Percentiles rank a stretch among this genome's conserved stretches.
phyloP scores from a whole-genome alignment of 2,113 vertebrate species.

The Theristicus caerulescens region DNA sequence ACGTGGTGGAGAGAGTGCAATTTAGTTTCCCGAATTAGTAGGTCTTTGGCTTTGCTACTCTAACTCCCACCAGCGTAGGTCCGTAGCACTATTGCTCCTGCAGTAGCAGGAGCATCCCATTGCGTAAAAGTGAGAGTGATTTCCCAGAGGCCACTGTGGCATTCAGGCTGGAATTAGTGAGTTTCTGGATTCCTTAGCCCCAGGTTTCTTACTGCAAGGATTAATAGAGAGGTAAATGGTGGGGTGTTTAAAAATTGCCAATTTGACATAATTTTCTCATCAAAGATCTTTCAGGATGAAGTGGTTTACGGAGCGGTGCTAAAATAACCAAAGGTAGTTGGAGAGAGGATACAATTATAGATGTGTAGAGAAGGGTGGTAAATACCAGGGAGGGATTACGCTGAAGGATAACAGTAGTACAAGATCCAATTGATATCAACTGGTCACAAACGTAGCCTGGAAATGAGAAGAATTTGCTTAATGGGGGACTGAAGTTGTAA shows the following conservation, averaged over 20 bases:
- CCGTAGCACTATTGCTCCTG: fast-evolving
- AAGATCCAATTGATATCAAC: background rate
- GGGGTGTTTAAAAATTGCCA: background rate
- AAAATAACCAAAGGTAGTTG: background rate
- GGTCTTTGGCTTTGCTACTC: background rate
- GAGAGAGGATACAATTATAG: background rate
- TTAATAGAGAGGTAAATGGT: background rate
- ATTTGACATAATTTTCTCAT: background rate
- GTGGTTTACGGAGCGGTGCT: background rate
- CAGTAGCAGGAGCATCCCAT: background rate
- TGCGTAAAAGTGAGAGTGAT: background rate
- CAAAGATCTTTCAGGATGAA: background rate
- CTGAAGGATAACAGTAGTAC: background rate
- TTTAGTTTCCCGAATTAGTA: background rate
- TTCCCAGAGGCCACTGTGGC: fast-evolving
- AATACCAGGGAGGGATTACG: background rate
- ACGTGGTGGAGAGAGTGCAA: background rate
- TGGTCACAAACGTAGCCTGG: background rate
- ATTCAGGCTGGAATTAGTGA: background rate
- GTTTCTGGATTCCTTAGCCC: background rate
- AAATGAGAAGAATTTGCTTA: background rate
- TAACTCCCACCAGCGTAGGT: background rate
- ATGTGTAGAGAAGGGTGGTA: background rate
- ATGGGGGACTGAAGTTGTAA: background rate
- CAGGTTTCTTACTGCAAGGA: background rate